Conservation (phyloP, 2,888 invertebrate species). For the Hirudinaria manillensis region DNA sequence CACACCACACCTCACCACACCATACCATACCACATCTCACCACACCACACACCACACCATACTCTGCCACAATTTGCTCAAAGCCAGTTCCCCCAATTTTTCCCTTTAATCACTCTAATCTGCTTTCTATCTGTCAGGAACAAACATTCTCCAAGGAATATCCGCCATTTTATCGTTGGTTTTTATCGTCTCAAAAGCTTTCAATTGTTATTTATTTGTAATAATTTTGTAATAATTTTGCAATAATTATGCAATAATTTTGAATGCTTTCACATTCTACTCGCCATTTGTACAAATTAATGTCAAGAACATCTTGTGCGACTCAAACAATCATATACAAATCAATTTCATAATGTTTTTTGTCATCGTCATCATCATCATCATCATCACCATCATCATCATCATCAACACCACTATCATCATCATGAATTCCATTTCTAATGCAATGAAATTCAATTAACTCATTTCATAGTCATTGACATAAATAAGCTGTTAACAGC, state of each 20-base stretch:
- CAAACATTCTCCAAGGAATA: neutral
- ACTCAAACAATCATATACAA: too few relatives aligned
- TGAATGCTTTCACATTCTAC: too few relatives aligned
- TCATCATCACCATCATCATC: constrained; percentile 25
- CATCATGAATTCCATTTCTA: neutral
- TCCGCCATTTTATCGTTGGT: neutral
- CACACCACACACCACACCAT: neutral
- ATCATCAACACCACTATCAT: constrained; percentile 17
- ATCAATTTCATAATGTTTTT: constrained; percentile 27
- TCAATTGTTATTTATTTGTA: neutral
- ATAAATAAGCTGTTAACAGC: too few relatives aligned
- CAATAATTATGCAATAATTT: too few relatives aligned
- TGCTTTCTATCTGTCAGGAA: neutral
- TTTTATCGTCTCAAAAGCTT: neutral
- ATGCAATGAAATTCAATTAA: too few relatives aligned
- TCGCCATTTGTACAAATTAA: too few relatives aligned
- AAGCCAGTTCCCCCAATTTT: neutral
- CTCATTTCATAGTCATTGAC: too few relatives aligned
- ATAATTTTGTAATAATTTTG: too few relatives aligned
- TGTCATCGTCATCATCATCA: constrained; percentile 30
- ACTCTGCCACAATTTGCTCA: neutral
- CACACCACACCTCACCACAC: neutral
- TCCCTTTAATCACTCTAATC: neutral
- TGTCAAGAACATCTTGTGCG: too few relatives aligned
- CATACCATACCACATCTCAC: neutral